Evolutionary conservation across 2,113 vertebrate species (phyloP), one percentile per base, ranked within the genome.

Genomic region (Gopherus evgoodei): DNA sequence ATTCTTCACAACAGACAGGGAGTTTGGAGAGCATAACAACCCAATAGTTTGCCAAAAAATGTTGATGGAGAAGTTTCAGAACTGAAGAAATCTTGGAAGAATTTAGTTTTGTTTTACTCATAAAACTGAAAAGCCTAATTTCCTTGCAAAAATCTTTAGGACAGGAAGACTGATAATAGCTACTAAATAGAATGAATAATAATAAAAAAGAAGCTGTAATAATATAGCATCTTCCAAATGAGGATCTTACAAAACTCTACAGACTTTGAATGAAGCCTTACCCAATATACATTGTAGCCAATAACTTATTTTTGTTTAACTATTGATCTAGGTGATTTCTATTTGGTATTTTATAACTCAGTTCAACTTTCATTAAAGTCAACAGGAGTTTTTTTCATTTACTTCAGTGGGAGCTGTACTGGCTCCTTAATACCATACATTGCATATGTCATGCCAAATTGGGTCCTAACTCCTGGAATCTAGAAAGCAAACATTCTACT

Each of bases 11-110:
- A 81, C 86, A 94, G 76, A 35, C 44, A 93, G 38, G 53, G 76
- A 93, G 82, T 95, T 90, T 83, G 78, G 25, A 90, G 93, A 90
- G 29, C 29, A 96, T 94, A 89, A 65, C 80, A 95, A 90, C 9
- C 9, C 35, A 79, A 81, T 4, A 35, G 29, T 69, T 57, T 94
- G 47, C 31, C 72, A 95, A 88, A 25, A 22, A 49, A 89, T 76
- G 27, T n/a, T 56, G 85, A 27, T 87, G 53, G 59, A 69, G 91
- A 50, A 50, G 87, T 82, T 94, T 93, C 53, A 79, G 8, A 35
- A 90, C 10, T 57, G 44, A 76, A 94, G 89, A 87, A 31, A 31
- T 57, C 17, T 87, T 93, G 80, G 57, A 81, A 83, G 81, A 81
- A 91, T 88, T 89, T 81, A 5, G 3, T 57, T 91, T 88, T 50